Evolutionary conservation across 1,140 invertebrate species (phyloP), one percentile per base, ranked within the genome.

Genomic region (Leptonema lineaticorne): DNA sequence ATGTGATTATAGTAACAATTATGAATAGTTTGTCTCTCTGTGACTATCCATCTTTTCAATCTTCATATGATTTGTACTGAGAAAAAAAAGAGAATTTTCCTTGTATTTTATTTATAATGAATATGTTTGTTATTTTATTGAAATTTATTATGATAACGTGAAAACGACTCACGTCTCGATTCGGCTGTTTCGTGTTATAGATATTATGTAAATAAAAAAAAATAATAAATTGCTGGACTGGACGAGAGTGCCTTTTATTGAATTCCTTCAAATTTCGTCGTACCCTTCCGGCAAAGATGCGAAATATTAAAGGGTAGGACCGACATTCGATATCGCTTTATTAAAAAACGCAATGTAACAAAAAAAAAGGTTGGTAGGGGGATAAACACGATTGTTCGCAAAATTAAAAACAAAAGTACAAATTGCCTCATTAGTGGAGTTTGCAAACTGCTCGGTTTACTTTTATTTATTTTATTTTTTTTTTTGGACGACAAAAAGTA

Each of bases 131-230:
- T 57, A 57, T 57, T 57, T 57, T 57, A 20, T 20, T 8, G 9
- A 57, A 57, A 57, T 16, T 20, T 26, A n/a, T 57, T 28, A 48
- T 48, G 27, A 57, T 57, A 26, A 24, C 53, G 27, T 26, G 27
- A 53, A 11, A 53, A 26, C 20, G 22, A 53, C 50, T 53, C 22
- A 24, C 50, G 22, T 53, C 46, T 50, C 46, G 22, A 50, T 53
- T 53, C 22, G 50, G 57, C 58, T 71, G 62, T 71, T 71, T 67
- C 68, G 66, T 71, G 69, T 71, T 71, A 67, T 68, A 71, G 59
- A 60, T 58, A 68, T 48, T 59, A 29, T 33, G 48, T 28, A 11
- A n/a, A 48, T 66, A 66, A 70, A 71, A 67, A 70, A 68, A 71
- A 37, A 18, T 41, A 66, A 71, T 71, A 63, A 68, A 68, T 56